Base-by-base conservation (phyloP, 2,888 invertebrate species). In the Arge pagana region DNA sequence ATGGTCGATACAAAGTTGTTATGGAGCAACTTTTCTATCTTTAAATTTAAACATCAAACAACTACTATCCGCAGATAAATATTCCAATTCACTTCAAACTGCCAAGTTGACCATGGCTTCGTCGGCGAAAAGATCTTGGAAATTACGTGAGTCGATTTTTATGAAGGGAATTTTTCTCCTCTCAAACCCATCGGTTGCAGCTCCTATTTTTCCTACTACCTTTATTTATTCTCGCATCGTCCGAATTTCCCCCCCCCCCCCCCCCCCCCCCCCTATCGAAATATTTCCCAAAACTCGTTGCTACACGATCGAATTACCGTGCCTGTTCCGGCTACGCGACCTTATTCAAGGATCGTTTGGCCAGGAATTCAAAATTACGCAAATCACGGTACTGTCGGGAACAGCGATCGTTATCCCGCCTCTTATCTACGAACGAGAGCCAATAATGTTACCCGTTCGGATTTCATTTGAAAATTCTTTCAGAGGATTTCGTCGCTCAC, bases 401-500 rank as follows among this genome's bases (percentile, higher is more conserved):
- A n/a, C n/a, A n/a, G n/a, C n/a, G n/a, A n/a, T n/a, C n/a, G n/a
- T n/a, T n/a, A n/a, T n/a, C n/a, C n/a, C n/a, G n/a, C n/a, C n/a
- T n/a, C n/a, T n/a, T n/a, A n/a, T n/a, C n/a, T n/a, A n/a, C n/a
- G 13, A 31, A 31, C 31, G 13, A 33, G 11, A 33, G 28, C 28
- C 15, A 45, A 8, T 36, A 10, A 10, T 8, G 8, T n/a, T 8
- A 11, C 8, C 8, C 11, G 15, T 36, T 11, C 8, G 15, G 15
- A 8, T 36, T 36, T 36, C 15, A 8, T 10, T 36, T n/a, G 15
- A 36, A 10, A n/a, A 3, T 50, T 57, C 64, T 82, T 83, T 35
- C 81, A 89, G 89, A 93, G 80, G 93, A 94, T 72, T 91, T 94
- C 78, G 85, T 86, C 63, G 94, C 93, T 55, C 94, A 95, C 81